phyloP scores from a whole-genome alignment of 2,113 vertebrate genomes.

The Myiopsitta monachus region DNA sequence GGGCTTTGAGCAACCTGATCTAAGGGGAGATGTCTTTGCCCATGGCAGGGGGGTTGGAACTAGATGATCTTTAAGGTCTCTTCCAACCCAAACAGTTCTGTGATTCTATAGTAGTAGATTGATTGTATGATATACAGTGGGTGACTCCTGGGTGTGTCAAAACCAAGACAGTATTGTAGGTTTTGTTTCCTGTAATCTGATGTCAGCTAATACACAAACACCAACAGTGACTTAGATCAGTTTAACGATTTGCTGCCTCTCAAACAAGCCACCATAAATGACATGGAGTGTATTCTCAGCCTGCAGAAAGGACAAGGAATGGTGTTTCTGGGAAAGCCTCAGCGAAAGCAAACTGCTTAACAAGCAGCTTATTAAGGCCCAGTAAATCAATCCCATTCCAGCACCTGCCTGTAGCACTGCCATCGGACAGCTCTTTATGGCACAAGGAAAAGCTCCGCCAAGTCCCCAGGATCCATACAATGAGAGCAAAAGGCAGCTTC shows the following conservation, averaged over 20 bases:
- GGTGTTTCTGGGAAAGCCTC: not conserved
- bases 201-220: not conserved
- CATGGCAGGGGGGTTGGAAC: not conserved
- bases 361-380: not conserved
- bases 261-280: rapidly evolving
- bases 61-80: not conserved
- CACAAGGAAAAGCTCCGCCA: rapidly evolving
- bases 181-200: not conserved
- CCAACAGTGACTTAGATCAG: rapidly evolving
- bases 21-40: not conserved
- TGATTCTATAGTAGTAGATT: not conserved
- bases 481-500: not conserved
- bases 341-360: rapidly evolving
- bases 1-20: not conserved
- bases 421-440: rapidly evolving
- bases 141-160: not conserved
- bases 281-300: rapidly evolving
- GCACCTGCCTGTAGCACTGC: not conserved
- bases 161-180: not conserved
- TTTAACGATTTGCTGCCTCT: not conserved
- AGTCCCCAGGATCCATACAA: not conserved
- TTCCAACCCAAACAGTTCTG: not conserved
- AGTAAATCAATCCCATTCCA: not conserved
- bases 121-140: rapidly evolving
- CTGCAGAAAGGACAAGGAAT: not conserved